Evolutionary conservation across 2,797 vertebrate species (phyloP), one percentile per base, ranked within the genome.

Genomic region (Pipistrellus kuhlii): DNA sequence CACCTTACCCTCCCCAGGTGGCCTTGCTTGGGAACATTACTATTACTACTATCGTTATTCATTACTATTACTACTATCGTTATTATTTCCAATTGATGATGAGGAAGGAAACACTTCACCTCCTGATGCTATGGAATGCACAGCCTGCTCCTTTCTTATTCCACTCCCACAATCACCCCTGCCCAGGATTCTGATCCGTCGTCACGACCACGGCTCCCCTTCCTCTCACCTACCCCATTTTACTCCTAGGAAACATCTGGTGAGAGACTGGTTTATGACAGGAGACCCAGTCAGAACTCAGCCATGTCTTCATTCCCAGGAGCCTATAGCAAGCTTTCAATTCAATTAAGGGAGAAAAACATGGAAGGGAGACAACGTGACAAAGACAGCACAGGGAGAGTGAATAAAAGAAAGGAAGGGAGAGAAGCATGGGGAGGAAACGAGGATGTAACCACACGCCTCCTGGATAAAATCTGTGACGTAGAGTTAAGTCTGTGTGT

Each of bases 111-210:
- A 2, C 1, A 4, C 32, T 64, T 41, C 3, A 17, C 20, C 30
- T 41, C 20, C 66, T 44, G 6, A 44, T 6, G 14, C 90, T 32
- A 9, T 35, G 85, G 77, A 48, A 66, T 90, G 25, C n/a, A 18
- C 1, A 5, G 3, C 14, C 71, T n/a, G 44, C 35, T 11, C 71
- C 3, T 41, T 71, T 92, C 55, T 55, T 48, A 27, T 8, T 21
- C 48, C 27, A 8, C 2, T 7, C 18, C 14, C 20, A 5, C 5
- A 8, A 3, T 32, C 46, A 2, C 48, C 2, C 14, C 30, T 27
- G 0, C 18, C 7, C 35, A 62, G 41, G 53, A 13, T 62, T 80
- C 6, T 2, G 59, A 48, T 25, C 15, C 20, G 0, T 6, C 0
- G 9, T 46, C 30, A 5, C 3, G 17, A 35, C 25, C 10, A 12